Base-by-base conservation (phyloP, 2,888 invertebrate species). In the Syrista parreyssii region DNA sequence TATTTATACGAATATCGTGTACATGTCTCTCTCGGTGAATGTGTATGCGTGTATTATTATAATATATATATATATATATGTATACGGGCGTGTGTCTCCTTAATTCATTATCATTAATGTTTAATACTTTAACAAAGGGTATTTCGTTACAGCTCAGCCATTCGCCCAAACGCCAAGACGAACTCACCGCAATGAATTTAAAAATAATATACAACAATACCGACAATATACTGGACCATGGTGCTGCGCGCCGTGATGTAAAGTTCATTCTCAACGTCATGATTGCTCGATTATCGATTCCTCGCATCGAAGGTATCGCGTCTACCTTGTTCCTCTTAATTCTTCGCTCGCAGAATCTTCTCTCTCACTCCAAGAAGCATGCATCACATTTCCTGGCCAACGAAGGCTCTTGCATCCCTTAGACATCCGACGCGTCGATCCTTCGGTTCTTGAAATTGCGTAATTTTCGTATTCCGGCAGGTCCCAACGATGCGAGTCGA, bases 121-220 rank as follows among this genome's bases (percentile, higher is more conserved):
- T 84, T 89, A 88, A 88, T 88, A 88, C 88, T 88, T 88, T 77
- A 86, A 88, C 84, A 85, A 86, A 87, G 83, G 84, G 82, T 84
- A 84, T 82, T 77, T 85, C 79, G 80, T 80, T 79, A 79, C 78
- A 82, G 55, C 36, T 68, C 75, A 75, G 34, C 76, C 72, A 23
- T 68, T 40, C 76, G 74, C 75, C 74, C 80, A 81, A 73, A 81
- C 79, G 76, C 76, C 68, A 69, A 76, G 33, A 71, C 79, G 75
- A 79, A 74, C 76, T 76, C 68, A 75, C 2, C 23, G 75, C 79
- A 78, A 79, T 79, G 80, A 78, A 78, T 76, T 73, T 68, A 72
- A 75, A 77, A 80, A 84, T 84, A 82, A 82, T 83, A 75, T 84
- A 84, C 83, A 83, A 79, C 78, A 80, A 81, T 80, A 81, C 79